A percentile compares a stretch with the other conserved stretches of the same genome.
Evolutionary conservation across 2,888 invertebrate genomes (phyloP).

Genomic region (Cataglyphis cursor): DNA sequence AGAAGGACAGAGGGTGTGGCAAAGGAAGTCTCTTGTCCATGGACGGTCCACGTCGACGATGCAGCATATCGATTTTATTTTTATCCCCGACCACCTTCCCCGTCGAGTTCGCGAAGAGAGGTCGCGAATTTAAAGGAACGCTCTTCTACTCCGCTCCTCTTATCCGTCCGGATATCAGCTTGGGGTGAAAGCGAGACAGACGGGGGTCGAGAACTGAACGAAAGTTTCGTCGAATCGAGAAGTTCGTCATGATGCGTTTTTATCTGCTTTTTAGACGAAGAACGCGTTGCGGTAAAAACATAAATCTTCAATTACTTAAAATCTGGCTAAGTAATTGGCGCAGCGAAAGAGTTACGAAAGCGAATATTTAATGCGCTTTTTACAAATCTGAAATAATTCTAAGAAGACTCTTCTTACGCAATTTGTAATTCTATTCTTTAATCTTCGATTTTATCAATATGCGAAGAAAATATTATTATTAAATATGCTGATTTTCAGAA

Average conservation of each 20-base stretch:
- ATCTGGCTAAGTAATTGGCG: slow-evolving; percentile 13
- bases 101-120: slow-evolving; percentile 42
- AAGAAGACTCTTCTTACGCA: background rate
- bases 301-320: slow-evolving; percentile 37
- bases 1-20: slow-evolving; percentile 60
- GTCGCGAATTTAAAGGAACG: slow-evolving; percentile 48
- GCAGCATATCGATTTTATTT: slow-evolving; percentile 85
- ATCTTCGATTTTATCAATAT: background rate
- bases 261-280: slow-evolving; percentile 19
- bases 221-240: slow-evolving; percentile 33
- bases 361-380: background rate
- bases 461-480: slow-evolving; percentile 1
- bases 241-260: slow-evolving; percentile 33
- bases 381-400: background rate
- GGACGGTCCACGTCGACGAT: slow-evolving; percentile 64
- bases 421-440: background rate
- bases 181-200: slow-evolving; percentile 39
- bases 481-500: background rate
- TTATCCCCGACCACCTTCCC: slow-evolving; percentile 51
- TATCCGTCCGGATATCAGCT: slow-evolving; percentile 26
- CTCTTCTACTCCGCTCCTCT: slow-evolving; percentile 8
- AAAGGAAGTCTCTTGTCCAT: slow-evolving; percentile 64
- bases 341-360: background rate
- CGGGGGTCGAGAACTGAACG: slow-evolving; percentile 10
- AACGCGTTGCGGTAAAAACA: slow-evolving; percentile 15